A percentile compares a stretch with the other conserved stretches of the same genome.
phyloP scores from a whole-genome alignment of 2,888 invertebrate genomes.

The Neria commutata region DNA sequence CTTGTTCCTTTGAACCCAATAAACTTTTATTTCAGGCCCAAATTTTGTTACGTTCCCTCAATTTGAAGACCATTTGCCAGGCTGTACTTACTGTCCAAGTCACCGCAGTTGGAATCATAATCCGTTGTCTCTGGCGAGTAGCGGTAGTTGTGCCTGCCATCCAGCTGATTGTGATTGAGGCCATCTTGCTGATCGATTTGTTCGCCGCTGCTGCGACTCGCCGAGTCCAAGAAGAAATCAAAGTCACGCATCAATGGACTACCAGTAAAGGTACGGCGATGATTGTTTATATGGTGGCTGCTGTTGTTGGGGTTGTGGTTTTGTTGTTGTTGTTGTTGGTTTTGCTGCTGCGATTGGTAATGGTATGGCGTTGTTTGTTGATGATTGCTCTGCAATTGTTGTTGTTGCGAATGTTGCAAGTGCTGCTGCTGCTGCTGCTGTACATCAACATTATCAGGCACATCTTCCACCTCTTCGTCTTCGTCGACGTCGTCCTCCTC shows the following conservation, averaged over 20 bases:
- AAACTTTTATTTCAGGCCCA: too few species aligned
- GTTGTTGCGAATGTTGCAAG: constrained; percentile 17
- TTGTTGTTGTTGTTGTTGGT: constrained; percentile 11
- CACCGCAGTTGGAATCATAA: constrained; percentile 83
- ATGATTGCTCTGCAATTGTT: constrained; percentile 7
- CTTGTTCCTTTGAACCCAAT: too few species aligned
- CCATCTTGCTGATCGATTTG: constrained; percentile 59
- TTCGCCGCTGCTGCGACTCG: constrained; percentile 61
- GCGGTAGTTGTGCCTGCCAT: constrained; percentile 72
- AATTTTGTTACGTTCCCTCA: too few species aligned
- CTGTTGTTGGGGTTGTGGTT: constrained; percentile 32
- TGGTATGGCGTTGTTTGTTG: not conserved
- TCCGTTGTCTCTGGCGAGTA: constrained; percentile 92
- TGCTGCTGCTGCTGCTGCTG: constrained; percentile 30
- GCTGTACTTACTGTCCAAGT: constrained; percentile 81
- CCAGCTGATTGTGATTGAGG: constrained; percentile 61
- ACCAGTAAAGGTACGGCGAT: constrained; percentile 48
- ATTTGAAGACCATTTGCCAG: too few species aligned
- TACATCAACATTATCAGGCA: constrained; percentile 33
- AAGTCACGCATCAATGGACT: constrained; percentile 58
- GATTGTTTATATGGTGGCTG: constrained; percentile 26
- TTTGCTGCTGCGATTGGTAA: constrained; percentile 22
- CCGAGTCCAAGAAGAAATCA: constrained; percentile 61
- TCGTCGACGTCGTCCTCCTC: constrained; percentile 36
- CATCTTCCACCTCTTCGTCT: constrained; percentile 41